Base-by-base conservation (phyloP, 2,888 invertebrate species). In the Yponomeuta plumbellus region DNA sequence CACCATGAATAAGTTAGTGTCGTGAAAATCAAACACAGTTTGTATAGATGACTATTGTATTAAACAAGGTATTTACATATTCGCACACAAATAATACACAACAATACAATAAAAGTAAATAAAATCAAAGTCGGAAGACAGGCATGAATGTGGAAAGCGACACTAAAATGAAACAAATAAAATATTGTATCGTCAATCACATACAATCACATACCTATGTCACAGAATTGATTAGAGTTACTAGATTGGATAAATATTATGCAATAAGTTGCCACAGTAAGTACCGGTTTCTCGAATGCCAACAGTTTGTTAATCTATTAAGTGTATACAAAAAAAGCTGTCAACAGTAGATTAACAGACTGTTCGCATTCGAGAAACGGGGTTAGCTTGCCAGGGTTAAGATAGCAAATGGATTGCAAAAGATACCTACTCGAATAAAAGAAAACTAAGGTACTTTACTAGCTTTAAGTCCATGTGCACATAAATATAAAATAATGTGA, bases 31-130 rank as follows among this genome's bases (percentile, higher is more conserved):
- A 63, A 44, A 44, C 11, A 52, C 40, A 57, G 22, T 68, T 69
- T 67, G 68, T 68, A 72, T 74, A 73, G 73, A 77, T 77, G 74
- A 76, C 76, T 75, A 78, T 74, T 75, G 76, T 76, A 80, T 77
- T 79, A 72, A 76, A 76, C 56, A 52, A 64, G 78, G 68, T 82
- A 85, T 86, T 81, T 85, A 86, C 86, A 86, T 78, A 72, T 77
- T 77, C 75, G 66, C 73, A 75, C 71, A 75, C 70, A 75, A 34
- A 61, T 61, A 17, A 61, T 64, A 71, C 68, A 70, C 68, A 52
- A 73, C 67, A 68, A 66, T 68, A 68, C 70, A 68, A 67, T 66
- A 64, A 66, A 59, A 59, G 21, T 59, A 21, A 59, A 59, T 59
- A 59, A 59, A 59, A 52, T 59, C 59, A 22, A 21, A 59, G 1